These are phyloP conservation scores for Dolichopus griseipennis DNA, from an alignment of 2,888 invertebrate species.

Conservation along the genomic window DNA sequence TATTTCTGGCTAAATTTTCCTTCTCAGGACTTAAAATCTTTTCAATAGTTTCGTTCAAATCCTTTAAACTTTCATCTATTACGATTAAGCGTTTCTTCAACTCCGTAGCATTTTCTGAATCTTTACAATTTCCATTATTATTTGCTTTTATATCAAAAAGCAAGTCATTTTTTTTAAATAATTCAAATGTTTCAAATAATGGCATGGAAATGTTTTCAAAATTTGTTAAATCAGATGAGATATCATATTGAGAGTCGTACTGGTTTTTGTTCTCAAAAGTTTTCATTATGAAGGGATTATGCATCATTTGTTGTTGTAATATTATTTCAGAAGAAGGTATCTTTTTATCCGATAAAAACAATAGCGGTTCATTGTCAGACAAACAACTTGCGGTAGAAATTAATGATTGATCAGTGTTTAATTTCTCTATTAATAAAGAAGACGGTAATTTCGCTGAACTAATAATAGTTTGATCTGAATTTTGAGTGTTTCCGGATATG, in stretches of 20 bases:
- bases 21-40: constrained; percentile 23
- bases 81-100: constrained; percentile 27
- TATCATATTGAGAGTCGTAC: constrained; percentile 19
- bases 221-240: constrained; percentile 24
- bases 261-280: constrained; percentile 27
- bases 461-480: background rate
- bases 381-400: too few relatives aligned
- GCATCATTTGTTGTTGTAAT: constrained; percentile 15
- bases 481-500: background rate
- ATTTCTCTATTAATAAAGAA: constrained; percentile 11
- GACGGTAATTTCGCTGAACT: background rate
- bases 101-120: constrained; percentile 18
- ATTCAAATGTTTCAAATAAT: constrained; percentile 27
- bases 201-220: constrained; percentile 33
- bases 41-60: constrained; percentile 25
- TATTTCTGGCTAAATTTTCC: constrained; percentile 5
- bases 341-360: background rate
- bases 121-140: constrained; percentile 13
- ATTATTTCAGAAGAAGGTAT: background rate
- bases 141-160: background rate
- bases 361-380: too few relatives aligned
- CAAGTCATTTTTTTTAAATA: constrained; percentile 14
- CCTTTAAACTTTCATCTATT: constrained; percentile 27
- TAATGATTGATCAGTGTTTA: background rate
- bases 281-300: constrained; percentile 19